Evolutionary conservation across 2,797 vertebrate genomes (phyloP).

Genomic region (Thunnus albacares): DNA sequence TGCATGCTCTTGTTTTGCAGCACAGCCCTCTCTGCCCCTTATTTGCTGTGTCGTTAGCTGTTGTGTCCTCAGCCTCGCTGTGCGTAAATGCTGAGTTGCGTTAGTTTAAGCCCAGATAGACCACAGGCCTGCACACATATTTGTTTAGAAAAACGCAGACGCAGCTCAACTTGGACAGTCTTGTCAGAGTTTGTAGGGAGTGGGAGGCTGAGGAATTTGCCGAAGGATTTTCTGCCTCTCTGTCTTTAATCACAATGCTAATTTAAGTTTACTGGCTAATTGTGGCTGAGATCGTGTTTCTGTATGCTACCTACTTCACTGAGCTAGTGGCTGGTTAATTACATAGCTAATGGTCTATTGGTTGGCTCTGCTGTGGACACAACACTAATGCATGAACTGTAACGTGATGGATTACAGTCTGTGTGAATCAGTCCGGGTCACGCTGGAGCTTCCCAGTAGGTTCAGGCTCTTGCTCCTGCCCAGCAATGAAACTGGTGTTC

Average conservation of each 20-base stretch:
- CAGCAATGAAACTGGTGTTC: conserved; percentile 39
- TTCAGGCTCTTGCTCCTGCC: conserved; percentile 32
- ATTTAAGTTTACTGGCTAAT: conserved; percentile 86
- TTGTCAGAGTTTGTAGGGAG: conserved; percentile 70
- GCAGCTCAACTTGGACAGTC: conserved; percentile 70
- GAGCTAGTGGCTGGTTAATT: conserved; percentile 77
- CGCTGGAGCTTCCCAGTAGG: conserved; percentile 40
- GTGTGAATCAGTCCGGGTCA: conserved; percentile 56
- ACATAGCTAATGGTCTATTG: conserved; percentile 80
- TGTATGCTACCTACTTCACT: conserved; percentile 62
- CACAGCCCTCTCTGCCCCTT: conserved; percentile 42
- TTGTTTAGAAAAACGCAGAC: conserved; percentile 79
- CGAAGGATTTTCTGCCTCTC: conserved; percentile 78
- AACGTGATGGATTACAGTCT: conserved; percentile 72
- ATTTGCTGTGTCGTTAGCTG: conserved; percentile 69
- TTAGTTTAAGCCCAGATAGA: conserved; percentile 74
- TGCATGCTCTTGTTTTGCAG: conserved; percentile 46
- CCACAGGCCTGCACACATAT: conserved; percentile 70
- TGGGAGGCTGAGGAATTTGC: conserved; percentile 76
- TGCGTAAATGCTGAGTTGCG: conserved; percentile 73
- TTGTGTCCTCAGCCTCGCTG: conserved; percentile 53
- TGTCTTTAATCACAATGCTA: conserved; percentile 81
- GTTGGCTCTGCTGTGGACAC: conserved; percentile 64
- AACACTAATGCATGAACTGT: conserved; percentile 67
- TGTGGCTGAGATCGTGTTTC: conserved; percentile 80